phyloP scores from a whole-genome alignment of 2,113 vertebrate genomes.

The Sisor rabdophorus region DNA sequence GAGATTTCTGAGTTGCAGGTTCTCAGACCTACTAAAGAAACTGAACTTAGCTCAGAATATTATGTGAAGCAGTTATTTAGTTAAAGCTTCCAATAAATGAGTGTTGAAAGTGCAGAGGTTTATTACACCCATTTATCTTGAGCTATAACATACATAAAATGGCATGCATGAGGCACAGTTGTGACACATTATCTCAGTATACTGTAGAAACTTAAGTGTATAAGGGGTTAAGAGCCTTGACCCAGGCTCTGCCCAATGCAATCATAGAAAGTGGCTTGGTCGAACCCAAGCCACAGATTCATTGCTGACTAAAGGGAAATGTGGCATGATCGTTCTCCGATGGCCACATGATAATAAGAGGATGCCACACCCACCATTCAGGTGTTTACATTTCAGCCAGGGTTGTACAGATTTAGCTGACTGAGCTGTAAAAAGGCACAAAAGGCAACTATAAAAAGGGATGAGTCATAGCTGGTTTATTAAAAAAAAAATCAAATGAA shows the following conservation, averaged over 20 bases:
- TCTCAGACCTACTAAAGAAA: slow-evolving; percentile 15
- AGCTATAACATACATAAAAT: slow-evolving; percentile 25
- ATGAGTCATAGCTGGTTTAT: slow-evolving; percentile 21
- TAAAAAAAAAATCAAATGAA: neutral
- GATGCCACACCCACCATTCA: slow-evolving; percentile 16
- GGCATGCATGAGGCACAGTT: neutral
- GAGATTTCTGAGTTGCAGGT: slow-evolving; percentile 24
- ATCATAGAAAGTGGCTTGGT: neutral
- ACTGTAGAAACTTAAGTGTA: neutral
- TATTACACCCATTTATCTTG: slow-evolving; percentile 32
- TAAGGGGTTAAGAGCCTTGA: neutral
- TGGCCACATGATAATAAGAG: slow-evolving; percentile 25
- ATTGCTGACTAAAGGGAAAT: slow-evolving; percentile 1
- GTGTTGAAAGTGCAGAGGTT: slow-evolving; percentile 1
- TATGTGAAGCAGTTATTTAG: slow-evolving; percentile 3
- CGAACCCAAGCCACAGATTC: slow-evolving; percentile 17
- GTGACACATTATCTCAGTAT: neutral
- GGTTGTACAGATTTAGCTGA: slow-evolving; percentile 27
- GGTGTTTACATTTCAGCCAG: neutral
- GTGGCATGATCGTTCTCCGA: slow-evolving; percentile 14
- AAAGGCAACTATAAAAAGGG: slow-evolving; percentile 27
- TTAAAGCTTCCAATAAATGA: slow-evolving; percentile 13
- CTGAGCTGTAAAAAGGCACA: slow-evolving; percentile 34
- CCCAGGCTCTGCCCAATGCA: neutral
- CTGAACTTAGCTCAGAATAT: slow-evolving; percentile 11